Evolutionary conservation across 2,797 vertebrate genomes (phyloP).

Genomic region (Scomberomorus guttatus): DNA sequence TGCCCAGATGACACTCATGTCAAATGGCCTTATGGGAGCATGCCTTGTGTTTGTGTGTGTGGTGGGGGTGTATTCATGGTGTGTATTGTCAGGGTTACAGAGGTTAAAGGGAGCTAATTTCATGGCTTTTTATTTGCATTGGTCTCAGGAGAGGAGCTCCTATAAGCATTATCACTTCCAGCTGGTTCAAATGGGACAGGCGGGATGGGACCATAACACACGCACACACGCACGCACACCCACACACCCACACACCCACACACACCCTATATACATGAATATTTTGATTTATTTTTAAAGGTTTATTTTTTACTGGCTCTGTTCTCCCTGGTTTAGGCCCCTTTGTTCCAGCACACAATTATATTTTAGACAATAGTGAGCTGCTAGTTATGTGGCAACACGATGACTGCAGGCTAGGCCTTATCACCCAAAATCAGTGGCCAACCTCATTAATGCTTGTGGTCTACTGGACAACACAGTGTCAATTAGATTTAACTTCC

Average conservation of each 20-base stretch:
- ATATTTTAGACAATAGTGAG: neutral
- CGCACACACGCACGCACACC: neutral
- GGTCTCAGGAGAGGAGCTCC: conserved; percentile 82
- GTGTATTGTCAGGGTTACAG: conserved; percentile 55
- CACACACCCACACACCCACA: neutral
- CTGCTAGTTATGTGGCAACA: too few relatives aligned
- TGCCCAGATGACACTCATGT: conserved; percentile 75
- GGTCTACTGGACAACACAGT: neutral
- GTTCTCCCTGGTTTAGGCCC: neutral
- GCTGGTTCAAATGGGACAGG: conserved; percentile 77
- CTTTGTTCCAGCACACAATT: neutral
- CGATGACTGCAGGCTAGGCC: too few relatives aligned
- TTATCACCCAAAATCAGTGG: too few relatives aligned
- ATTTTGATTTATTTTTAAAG: neutral
- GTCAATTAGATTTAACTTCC: neutral
- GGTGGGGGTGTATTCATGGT: conserved; percentile 26
- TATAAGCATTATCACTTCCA: conserved; percentile 82
- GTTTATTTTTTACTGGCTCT: neutral
- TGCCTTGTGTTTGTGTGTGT: conserved; percentile 16
- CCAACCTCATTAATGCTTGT: neutral
- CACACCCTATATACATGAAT: neutral
- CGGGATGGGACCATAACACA: conserved; percentile 11
- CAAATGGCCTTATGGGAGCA: conserved; percentile 65
- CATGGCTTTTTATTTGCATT: conserved; percentile 84
- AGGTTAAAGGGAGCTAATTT: conserved; percentile 88